phyloP scores from a whole-genome alignment of 35 echinoderm and acorn worm genomes.

The Ophiothrix spiculata region DNA sequence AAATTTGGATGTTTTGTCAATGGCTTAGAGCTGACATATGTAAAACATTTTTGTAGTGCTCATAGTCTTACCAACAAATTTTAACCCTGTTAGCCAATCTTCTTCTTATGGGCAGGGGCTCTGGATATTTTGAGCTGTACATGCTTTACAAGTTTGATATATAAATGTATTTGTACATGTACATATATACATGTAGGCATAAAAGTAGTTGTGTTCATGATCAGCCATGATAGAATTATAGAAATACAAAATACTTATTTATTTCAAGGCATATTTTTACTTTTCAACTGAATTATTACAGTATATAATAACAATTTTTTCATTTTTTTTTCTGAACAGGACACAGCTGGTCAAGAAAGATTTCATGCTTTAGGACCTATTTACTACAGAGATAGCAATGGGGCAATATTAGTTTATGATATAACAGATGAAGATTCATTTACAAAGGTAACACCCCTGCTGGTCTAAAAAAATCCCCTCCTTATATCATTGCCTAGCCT shows the following conservation, averaged over 20 bases:
- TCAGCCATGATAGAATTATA: background rate
- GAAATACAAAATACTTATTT: background rate
- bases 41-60: too few relatives aligned
- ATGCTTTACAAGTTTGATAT: background rate
- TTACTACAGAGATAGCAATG: slow-evolving; percentile 99
- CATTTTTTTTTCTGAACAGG: slow-evolving; percentile 36
- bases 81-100: too few relatives aligned
- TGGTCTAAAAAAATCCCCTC: too few relatives aligned
- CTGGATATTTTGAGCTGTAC: too few relatives aligned
- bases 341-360: slow-evolving; percentile 96
- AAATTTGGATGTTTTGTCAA: too few relatives aligned
- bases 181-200: background rate
- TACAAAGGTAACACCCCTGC: slow-evolving; percentile 58
- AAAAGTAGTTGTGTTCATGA: background rate
- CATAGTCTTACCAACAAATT: too few relatives aligned
- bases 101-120: too few relatives aligned
- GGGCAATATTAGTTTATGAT: slow-evolving; percentile 99
- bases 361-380: slow-evolving; percentile 99
- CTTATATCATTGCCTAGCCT: too few relatives aligned
- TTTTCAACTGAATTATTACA: background rate
- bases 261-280: background rate
- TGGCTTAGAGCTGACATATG: too few relatives aligned
- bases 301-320: background rate
- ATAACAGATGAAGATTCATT: slow-evolving; percentile 99
- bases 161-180: background rate